Evolutionary conservation across 2,113 vertebrate species (phyloP), one percentile per base, ranked within the genome.

Genomic region (Parus major): DNA sequence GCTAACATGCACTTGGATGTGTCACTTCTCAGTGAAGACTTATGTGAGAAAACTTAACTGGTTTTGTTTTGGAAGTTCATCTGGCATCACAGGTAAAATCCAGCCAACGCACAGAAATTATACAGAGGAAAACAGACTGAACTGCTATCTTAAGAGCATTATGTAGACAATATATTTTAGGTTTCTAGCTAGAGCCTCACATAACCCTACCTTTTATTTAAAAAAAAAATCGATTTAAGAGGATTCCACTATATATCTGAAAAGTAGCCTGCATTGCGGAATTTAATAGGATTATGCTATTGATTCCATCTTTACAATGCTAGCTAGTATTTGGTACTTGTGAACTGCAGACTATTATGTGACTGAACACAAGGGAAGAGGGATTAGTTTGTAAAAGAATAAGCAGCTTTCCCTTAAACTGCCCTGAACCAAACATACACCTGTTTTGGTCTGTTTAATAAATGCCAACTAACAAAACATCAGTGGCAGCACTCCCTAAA

Each of bases 271-370:
- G 88, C 97, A 97, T 90, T 97, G 88, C 92, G 77, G 93, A 97
- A 95, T 97, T 97, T 98, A 98, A 98, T 97, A 98, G 97, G 97
- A 98, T 98, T 98, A 98, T 94, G 64, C 47, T 97, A 98, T 97
- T 96, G 97, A 98, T 98, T 96, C 85, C 75, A 97, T 97, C 96
- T 95, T 80, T 95, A 95, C 92, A 96, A 90, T 95, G 83, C 78
- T 93, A 55, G 95, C 95, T 95, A 79, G 55, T 87, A 73, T 95
- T 93, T 93, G 96, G 92, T 97, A 76, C 90, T 90, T 96, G 88
- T 94, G 95, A 96, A 94, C 93, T 86, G 75, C 71, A 92, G 89
- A 79, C 95, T 95, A 85, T 97, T 97, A 96, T 89, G 78, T 80
- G 92, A 91, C 88, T 91, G 96, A 98, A 90, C 95, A 97, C 90